A percentile compares a stretch with the other conserved stretches of the same genome.
phyloP scores from a whole-genome alignment of 2,113 vertebrate genomes.

The Felis chaus region DNA sequence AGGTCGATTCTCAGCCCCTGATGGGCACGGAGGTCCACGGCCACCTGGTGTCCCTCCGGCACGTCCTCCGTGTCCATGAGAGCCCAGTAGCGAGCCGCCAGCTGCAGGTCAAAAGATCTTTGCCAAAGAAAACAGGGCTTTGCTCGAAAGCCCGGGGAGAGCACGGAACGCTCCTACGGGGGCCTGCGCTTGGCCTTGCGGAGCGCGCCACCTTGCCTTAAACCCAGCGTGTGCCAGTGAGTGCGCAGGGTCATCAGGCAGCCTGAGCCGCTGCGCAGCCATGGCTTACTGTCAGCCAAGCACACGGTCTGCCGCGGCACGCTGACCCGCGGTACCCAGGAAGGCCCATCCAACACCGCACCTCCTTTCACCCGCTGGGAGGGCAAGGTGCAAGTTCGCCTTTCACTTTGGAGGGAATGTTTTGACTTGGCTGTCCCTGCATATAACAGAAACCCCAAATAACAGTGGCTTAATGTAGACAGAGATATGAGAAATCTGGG shows the following conservation, averaged over 20 bases:
- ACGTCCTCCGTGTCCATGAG: accelerated
- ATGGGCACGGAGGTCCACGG: not conserved
- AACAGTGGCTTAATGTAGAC: not conserved
- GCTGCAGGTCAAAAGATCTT: not conserved
- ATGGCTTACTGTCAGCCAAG: not conserved
- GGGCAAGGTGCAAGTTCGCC: accelerated
- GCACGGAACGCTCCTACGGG: accelerated
- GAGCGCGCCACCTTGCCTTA: not conserved
- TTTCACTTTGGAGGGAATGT: not conserved
- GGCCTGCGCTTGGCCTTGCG: not conserved
- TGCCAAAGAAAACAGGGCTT: not conserved
- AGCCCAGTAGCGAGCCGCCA: too few species aligned
- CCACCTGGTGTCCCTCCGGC: not conserved
- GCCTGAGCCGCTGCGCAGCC: accelerated
- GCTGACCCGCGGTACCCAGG: accelerated
- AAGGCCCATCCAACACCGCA: not conserved
- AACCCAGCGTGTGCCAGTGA: accelerated
- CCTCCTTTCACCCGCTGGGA: not conserved
- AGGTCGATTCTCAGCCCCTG: not conserved
- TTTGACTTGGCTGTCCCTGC: not conserved
- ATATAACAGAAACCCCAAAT: not conserved
- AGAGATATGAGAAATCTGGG: not conserved
- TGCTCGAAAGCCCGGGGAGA: not conserved
- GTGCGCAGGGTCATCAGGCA: not conserved
- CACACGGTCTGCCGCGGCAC: accelerated